These are phyloP conservation scores for Meandrina meandrites DNA, from an alignment of 92 coral and sea anemone species.

Conservation along the genomic window DNA sequence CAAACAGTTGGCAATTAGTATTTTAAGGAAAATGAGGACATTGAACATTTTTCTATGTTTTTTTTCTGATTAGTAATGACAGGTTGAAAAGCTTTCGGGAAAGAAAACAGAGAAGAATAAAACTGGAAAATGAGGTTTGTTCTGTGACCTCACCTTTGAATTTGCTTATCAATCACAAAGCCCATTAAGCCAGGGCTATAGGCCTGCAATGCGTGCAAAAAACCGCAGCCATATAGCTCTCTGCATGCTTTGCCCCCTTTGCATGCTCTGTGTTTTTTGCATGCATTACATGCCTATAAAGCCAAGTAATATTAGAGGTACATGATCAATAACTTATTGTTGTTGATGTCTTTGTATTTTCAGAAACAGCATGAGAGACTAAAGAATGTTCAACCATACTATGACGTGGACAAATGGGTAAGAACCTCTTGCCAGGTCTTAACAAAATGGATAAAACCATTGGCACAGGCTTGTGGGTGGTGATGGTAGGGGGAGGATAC, in stretches of 20 bases:
- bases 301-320: not conserved
- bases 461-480: not conserved
- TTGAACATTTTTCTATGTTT: not conserved
- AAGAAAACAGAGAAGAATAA: conserved; percentile 74
- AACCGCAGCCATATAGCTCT: not conserved
- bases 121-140: conserved; percentile 79
- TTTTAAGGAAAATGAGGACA: no score
- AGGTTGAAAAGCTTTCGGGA: conserved; percentile 65
- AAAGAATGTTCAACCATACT: conserved; percentile 72
- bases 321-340: not conserved
- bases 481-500: not conserved
- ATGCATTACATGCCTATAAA: not conserved
- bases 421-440: not conserved
- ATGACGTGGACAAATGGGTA: conserved; percentile 84
- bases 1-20: no score
- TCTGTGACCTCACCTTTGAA: not conserved
- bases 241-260: not conserved
- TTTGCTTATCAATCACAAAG: no score
- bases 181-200: not conserved
- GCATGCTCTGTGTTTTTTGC: not conserved
- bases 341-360: not conserved
- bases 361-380: conserved; percentile 58
- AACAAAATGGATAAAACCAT: not conserved
- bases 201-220: not conserved
- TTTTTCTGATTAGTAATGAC: conserved; percentile 59